Conservation (phyloP, 2,113 vertebrate species). For the Apeltes quadracus region DNA sequence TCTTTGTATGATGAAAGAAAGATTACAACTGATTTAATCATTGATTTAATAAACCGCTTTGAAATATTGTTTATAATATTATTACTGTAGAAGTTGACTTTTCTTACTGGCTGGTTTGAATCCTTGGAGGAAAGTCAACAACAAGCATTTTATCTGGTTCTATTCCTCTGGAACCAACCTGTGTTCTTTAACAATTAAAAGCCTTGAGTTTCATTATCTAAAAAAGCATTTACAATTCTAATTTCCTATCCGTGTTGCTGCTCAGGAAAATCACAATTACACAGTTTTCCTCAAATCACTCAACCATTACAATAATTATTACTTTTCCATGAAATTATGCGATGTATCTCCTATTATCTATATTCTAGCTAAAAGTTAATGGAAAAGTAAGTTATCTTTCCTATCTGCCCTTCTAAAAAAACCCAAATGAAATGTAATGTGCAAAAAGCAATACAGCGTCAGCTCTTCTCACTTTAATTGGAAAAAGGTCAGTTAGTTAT, state of each 20-base stretch:
- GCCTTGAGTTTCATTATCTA: not conserved
- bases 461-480: slow-evolving; percentile 31
- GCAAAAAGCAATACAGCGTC: slow-evolving; percentile 3
- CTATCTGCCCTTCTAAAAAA: slow-evolving; percentile 3
- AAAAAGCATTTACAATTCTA: not conserved
- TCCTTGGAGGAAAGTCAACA: not conserved
- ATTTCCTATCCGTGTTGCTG: not conserved
- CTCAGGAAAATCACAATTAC: not conserved
- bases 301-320: not conserved
- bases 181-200: not conserved
- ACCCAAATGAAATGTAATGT: slow-evolving; percentile 9
- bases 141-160: not conserved
- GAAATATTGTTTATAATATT: not conserved
- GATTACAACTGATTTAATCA: no score
- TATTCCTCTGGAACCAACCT: not conserved
- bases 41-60: not conserved
- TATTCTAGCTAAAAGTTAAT: slow-evolving; percentile 3
- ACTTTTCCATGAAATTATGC: not conserved
- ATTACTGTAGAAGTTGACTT: not conserved
- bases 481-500: slow-evolving; percentile 45
- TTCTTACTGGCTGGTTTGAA: not conserved
- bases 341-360: not conserved
- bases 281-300: not conserved
- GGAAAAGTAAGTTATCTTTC: slow-evolving; percentile 6
- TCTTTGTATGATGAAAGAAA: no score